Conservation (phyloP, 2,888 invertebrate species). For the Apodemia hepburni region DNA sequence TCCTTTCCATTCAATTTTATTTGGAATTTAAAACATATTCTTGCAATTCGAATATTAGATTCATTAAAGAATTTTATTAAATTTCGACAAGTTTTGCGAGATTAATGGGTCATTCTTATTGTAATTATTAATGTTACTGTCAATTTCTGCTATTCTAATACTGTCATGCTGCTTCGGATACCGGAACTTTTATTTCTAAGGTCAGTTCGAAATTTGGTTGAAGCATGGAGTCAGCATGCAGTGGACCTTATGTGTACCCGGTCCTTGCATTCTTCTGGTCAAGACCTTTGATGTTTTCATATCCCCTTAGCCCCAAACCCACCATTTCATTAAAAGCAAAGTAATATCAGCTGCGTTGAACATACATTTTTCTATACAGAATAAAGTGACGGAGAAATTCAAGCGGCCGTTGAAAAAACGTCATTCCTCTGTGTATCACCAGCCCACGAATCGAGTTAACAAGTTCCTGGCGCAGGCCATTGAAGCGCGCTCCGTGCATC, state of each 20-base stretch:
- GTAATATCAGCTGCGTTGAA: conserved; percentile 39
- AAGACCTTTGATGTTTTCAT: conserved; percentile 12
- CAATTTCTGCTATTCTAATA: conserved; percentile 60
- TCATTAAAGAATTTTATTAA: not conserved
- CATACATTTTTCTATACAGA: conserved; percentile 74
- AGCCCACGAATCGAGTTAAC: conserved; percentile 94
- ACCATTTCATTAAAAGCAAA: conserved; percentile 24
- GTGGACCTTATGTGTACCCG: conserved; percentile 55
- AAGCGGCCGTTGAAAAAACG: conserved; percentile 94
- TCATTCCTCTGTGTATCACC: conserved; percentile 92
- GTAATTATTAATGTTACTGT: conserved; percentile 30
- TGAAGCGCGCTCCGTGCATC: conserved; percentile 93
- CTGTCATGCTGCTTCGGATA: conserved; percentile 77
- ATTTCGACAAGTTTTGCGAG: not conserved
- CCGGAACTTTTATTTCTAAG: conserved; percentile 72
- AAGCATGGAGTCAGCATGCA: conserved; percentile 72
- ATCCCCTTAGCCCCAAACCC: conserved; percentile 20
- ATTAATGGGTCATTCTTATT: not conserved
- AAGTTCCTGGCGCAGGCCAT: conserved; percentile 95
- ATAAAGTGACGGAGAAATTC: conserved; percentile 92
- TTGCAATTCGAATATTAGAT: not conserved
- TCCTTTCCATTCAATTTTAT: no score
- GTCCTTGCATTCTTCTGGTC: conserved; percentile 21
- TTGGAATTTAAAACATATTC: no score
- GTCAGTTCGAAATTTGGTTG: conserved; percentile 65